Conservation (phyloP, 2,888 invertebrate genomes). For the Halocaridina rubra region DNA sequence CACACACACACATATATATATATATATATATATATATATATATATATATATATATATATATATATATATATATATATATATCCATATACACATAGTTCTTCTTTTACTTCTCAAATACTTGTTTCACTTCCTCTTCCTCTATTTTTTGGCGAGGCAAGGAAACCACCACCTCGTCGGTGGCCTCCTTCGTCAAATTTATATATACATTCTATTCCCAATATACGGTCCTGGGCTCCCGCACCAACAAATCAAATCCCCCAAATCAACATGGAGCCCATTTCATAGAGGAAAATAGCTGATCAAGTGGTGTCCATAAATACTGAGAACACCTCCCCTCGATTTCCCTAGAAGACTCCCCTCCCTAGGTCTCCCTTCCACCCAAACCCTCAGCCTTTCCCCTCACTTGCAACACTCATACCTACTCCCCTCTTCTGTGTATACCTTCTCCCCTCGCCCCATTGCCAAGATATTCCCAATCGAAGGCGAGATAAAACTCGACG, state of each 20-base stretch:
- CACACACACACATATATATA: no score
- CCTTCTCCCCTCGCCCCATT: background rate
- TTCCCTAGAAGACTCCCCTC: no score
- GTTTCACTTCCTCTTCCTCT: no score
- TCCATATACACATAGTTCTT: no score
- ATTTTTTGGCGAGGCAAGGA: no score
- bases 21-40: no score
- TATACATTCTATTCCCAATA: background rate
- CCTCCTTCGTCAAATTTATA: background rate
- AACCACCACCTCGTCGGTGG: no score
- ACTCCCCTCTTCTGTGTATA: background rate
- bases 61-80: no score
- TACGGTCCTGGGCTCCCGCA: background rate
- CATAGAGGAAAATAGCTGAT: background rate
- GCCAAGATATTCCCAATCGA: background rate
- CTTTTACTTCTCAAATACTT: no score
- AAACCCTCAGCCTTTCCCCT: background rate
- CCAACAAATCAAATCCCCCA: background rate
- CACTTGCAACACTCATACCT: background rate
- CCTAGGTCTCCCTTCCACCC: background rate
- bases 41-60: no score
- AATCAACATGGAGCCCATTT: background rate
- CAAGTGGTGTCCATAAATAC: background rate
- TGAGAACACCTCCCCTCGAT: background rate
- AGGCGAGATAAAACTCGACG: background rate